Base-by-base conservation (phyloP, 2,888 invertebrate species). In the Muschampia staudingeri region DNA sequence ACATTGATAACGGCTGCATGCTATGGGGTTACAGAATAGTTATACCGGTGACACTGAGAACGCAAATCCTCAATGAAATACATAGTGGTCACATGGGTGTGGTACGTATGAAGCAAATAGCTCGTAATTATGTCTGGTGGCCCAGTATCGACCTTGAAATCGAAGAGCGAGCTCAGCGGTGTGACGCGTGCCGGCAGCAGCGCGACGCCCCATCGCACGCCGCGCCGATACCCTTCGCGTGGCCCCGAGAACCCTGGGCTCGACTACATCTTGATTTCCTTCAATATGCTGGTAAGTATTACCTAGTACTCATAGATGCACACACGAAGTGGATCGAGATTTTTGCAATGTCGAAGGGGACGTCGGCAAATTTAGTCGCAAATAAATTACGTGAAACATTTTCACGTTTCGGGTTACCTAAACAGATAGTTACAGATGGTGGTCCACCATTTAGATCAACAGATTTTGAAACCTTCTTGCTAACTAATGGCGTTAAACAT, bases 401-500 rank as follows among this genome's bases (percentile, higher is more conserved):
- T 67, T 30, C 65, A 14, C 65, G 65, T 11, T 67, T 67, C 14
- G 65, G 65, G 4, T 30, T 67, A 16, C 67, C 67, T 11, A 67
- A 30, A 7, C 67, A 67, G 12, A 14, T 67, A 2, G 71, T 71
- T 11, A 71, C 44, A 3, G 71, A 71, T 14, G 40, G 71, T n/a
- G 71, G 71, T 3, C 42, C 71, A 14, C 71, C 71, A 7, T 71
- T 71, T 44, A n/a, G 44, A 12, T 71, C 71, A 3, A 25, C 3
- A 19, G 71, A 71, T 6, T 71, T 71, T 11, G 71, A 72, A 72
- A 42, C 25, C 12, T 72, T 72, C 40, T 70, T 70, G 37, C 70
- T 34, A 16, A n/a, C n/a, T 40, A 70, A 70, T 40, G 70, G 70
- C 1, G n/a, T 70, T 40, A 70, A 70, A 11, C 70, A 70, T 70